Conservation (phyloP, 2,797 vertebrate genomes). For the Rhabdophis nuchalis region DNA sequence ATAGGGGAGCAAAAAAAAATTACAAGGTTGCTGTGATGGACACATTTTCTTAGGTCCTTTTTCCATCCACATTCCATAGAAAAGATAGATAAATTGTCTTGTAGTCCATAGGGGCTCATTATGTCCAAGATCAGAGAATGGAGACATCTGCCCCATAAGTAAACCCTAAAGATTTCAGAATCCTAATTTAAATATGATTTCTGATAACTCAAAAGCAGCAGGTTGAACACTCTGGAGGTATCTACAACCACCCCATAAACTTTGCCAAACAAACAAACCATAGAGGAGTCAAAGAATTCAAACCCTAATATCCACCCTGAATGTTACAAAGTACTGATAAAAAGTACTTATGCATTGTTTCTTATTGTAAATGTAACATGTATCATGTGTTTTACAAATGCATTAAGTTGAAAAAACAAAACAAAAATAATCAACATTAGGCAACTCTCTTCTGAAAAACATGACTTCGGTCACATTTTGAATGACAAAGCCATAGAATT, state of each 20-base stretch:
- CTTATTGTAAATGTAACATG: not conserved
- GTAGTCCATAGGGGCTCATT: conserved; percentile 55
- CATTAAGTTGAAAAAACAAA: not conserved
- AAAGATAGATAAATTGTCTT: conserved; percentile 28
- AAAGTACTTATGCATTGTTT: not conserved
- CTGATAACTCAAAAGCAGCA: conserved; percentile 36
- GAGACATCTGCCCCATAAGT: conserved; percentile 47
- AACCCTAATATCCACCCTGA: not conserved
- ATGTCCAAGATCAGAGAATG: conserved; percentile 38
- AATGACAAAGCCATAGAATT: not conserved
- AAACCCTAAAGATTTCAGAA: conserved; percentile 45
- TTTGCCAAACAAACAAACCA: conserved; percentile 15
- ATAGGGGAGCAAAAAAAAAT: not conserved
- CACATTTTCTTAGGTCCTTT: not conserved
- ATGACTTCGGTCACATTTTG: not conserved
- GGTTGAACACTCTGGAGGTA: conserved; percentile 11
- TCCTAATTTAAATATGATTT: conserved; percentile 37
- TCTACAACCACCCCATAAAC: conserved; percentile 11
- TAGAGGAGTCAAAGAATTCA: no score
- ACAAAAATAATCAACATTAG: not conserved
- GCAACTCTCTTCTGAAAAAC: not conserved
- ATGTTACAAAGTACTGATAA: not conserved
- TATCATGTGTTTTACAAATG: not conserved
- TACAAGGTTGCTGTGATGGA: not conserved
- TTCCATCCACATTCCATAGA: conserved; percentile 3